Percentiles rank a stretch among this genome's conserved stretches.
Conservation (phyloP, 1,140 invertebrate species). For the Nylanderia fulva region DNA sequence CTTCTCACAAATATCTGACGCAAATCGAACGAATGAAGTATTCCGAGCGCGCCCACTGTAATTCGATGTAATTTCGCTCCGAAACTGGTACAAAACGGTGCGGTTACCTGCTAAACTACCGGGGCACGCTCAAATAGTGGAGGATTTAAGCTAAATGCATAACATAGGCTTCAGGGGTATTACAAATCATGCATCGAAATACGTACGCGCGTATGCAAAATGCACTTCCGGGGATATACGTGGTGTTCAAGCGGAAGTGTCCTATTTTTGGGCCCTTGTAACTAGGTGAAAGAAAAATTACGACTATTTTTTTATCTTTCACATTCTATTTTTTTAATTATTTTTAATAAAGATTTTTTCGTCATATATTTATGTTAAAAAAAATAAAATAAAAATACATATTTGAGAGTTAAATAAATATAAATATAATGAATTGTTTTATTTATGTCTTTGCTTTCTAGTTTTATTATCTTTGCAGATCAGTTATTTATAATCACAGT, state of each 20-base stretch:
- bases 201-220: constrained; percentile 57
- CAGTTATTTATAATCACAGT: too few species aligned
- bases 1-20: constrained; percentile 26
- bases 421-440: too few species aligned
- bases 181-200: constrained; percentile 77
- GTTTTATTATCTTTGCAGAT: too few species aligned
- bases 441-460: too few species aligned
- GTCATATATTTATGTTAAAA: too few species aligned
- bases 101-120: constrained; percentile 74
- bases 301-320: too few species aligned
- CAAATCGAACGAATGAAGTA: constrained; percentile 43
- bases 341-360: too few species aligned
- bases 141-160: constrained; percentile 75
- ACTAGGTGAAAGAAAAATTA: too few species aligned
- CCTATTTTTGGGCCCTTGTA: neutral
- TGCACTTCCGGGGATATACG: constrained; percentile 38
- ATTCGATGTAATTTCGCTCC: constrained; percentile 59
- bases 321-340: too few species aligned
- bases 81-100: constrained; percentile 65
- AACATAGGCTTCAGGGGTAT: constrained; percentile 70
- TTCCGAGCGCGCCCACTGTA: constrained; percentile 6
- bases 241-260: constrained; percentile 17
- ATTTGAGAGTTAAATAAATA: too few species aligned
- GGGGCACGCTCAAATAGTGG: constrained; percentile 72
- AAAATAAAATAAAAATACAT: too few species aligned